These are phyloP conservation scores for Acrocyrtus sp. DNA, from an alignment of 2,888 invertebrate species.

Conservation along the genomic window DNA sequence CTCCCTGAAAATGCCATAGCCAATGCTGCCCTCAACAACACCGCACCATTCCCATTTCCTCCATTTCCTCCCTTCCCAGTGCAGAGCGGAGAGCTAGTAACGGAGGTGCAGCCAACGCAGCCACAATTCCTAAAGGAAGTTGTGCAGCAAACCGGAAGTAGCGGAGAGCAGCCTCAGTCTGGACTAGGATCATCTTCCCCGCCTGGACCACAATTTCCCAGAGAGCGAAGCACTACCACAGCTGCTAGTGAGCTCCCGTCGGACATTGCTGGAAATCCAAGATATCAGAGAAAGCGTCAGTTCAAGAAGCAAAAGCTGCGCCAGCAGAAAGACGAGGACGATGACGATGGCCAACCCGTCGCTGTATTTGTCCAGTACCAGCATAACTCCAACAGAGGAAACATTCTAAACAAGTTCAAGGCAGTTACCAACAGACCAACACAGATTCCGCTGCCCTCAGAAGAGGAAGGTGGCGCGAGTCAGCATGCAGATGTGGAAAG, in stretches of 20 bases:
- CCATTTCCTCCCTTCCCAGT: background rate
- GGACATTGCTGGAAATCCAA: slow-evolving; percentile 25
- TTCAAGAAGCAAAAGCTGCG: slow-evolving; percentile 7
- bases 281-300: slow-evolving; percentile 30
- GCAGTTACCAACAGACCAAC: slow-evolving; percentile 39
- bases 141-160: too few species aligned
- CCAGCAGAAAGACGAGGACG: slow-evolving; percentile 14
- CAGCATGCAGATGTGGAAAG: slow-evolving; percentile 9
- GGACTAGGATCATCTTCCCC: too few species aligned
- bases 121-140: background rate
- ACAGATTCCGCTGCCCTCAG: slow-evolving; percentile 32
- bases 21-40: slow-evolving; percentile 18
- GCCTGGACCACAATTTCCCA: too few species aligned
- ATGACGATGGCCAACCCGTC: too few species aligned
- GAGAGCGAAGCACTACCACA: too few species aligned
- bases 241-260: slow-evolving; percentile 16
- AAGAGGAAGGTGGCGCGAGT: slow-evolving; percentile 14
- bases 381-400: slow-evolving; percentile 1
- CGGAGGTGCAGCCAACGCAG: background rate
- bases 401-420: background rate
- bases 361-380: too few species aligned
- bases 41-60: background rate
- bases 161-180: too few species aligned
- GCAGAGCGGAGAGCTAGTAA: too few species aligned
- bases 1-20: slow-evolving; percentile 33